Conservation (phyloP, 1,140 invertebrate species). For the Planococcus citri region DNA sequence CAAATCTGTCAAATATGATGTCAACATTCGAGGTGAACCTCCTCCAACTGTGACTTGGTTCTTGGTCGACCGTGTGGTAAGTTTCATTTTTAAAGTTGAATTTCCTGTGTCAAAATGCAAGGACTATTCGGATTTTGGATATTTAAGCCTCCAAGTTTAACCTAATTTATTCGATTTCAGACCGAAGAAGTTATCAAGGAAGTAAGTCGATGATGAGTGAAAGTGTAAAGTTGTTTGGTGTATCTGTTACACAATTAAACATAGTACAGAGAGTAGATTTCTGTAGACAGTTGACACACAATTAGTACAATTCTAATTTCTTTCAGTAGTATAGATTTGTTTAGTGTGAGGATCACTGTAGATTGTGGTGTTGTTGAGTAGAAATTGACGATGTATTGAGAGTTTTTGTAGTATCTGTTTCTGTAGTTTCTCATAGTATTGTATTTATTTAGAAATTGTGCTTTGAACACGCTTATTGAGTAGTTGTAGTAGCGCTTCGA, state of each 20-base stretch:
- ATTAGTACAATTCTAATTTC: too few relatives aligned
- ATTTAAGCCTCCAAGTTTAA: background rate
- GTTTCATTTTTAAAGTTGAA: background rate
- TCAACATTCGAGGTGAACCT: slow-evolving; percentile 89
- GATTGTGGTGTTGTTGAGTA: background rate
- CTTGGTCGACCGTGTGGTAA: slow-evolving; percentile 43
- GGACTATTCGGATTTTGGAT: background rate
- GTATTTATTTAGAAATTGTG: background rate
- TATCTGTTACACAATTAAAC: too few relatives aligned
- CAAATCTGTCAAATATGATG: slow-evolving; percentile 81
- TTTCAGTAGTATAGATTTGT: background rate
- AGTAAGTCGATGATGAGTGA: slow-evolving; percentile 26
- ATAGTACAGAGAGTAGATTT: background rate
- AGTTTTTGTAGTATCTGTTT: background rate
- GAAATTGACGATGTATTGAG: background rate
- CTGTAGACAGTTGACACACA: background rate
- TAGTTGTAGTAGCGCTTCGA: background rate
- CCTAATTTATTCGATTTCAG: slow-evolving; percentile 26
- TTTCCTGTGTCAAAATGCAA: background rate
- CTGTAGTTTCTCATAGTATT: background rate
- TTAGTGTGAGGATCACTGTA: background rate
- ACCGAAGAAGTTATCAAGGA: slow-evolving; percentile 27
- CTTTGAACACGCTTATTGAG: background rate
- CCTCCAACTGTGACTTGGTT: slow-evolving; percentile 86
- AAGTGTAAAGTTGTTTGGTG: background rate